A percentile compares a stretch with the other conserved stretches of the same genome.
These are phyloP conservation scores for Tyto alba DNA, from an alignment of 2,113 vertebrate species.

Conservation along the genomic window DNA sequence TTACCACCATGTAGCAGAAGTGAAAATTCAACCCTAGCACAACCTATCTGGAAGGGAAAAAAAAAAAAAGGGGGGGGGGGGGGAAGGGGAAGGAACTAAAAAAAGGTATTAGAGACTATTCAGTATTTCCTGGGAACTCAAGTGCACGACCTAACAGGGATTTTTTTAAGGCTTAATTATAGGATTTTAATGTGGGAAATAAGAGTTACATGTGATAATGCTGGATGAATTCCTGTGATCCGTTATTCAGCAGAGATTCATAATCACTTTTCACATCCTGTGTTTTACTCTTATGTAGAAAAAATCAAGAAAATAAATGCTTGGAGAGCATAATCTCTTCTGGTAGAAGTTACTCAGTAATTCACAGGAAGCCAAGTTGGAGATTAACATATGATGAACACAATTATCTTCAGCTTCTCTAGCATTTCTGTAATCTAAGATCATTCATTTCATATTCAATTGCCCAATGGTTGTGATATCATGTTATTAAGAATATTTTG, in stretches of 20 bases:
- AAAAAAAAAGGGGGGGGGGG: accelerated
- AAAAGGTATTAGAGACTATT: neutral
- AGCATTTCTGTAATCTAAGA: neutral
- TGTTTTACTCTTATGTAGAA: neutral
- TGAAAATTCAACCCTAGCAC: neutral
- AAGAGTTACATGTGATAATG: neutral
- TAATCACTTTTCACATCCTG: neutral
- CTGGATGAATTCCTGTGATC: neutral
- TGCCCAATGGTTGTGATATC: neutral
- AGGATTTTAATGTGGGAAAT: neutral
- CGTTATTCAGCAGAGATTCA: neutral
- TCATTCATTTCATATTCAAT: neutral
- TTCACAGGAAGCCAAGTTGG: neutral
- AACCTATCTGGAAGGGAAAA: neutral
- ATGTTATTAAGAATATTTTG: neutral
- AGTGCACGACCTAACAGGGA: neutral
- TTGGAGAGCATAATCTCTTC: neutral
- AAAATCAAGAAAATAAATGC: neutral
- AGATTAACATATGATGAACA: neutral
- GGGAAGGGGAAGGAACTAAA: no score
- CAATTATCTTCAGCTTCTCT: neutral
- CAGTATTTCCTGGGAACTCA: neutral
- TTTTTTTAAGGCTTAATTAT: neutral
- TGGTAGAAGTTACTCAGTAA: neutral
- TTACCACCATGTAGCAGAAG: neutral